Conservation (phyloP, 2,113 vertebrate genomes). For the Chionodraco myersi region DNA sequence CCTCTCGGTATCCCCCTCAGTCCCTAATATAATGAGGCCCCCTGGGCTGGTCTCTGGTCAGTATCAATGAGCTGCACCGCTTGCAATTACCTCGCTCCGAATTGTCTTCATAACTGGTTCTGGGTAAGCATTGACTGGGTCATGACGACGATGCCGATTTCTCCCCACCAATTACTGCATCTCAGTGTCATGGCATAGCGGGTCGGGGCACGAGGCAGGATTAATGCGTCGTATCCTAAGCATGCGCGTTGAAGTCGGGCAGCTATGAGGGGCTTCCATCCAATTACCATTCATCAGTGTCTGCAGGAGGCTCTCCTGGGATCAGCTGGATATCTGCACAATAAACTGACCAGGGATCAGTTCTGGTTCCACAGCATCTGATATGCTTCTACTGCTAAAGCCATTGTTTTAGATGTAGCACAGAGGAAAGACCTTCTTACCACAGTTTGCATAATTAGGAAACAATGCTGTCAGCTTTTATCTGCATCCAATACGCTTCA, state of each 20-base stretch:
- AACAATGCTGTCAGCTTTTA: conserved; percentile 13
- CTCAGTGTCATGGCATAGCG: conserved; percentile 65
- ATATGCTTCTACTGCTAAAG: conserved; percentile 36
- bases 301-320: conserved; percentile 64
- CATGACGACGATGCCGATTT: conserved; percentile 56
- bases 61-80: conserved; percentile 65
- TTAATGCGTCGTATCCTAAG: conserved; percentile 71
- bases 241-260: conserved; percentile 55
- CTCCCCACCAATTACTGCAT: conserved; percentile 66
- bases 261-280: conserved; percentile 61
- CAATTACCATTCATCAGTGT: conserved; percentile 81
- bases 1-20: conserved; percentile 49
- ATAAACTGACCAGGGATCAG: conserved; percentile 61
- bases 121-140: conserved; percentile 63
- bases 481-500: conserved; percentile 11
- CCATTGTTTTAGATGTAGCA: conserved; percentile 31
- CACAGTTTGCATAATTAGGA: neutral
- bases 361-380: conserved; percentile 45
- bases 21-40: conserved; percentile 70
- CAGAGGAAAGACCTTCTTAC: neutral
- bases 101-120: conserved; percentile 57
- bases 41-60: conserved; percentile 59
- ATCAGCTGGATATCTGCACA: conserved; percentile 48
- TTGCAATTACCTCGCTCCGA: conserved; percentile 50
- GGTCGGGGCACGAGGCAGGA: conserved; percentile 57